phyloP scores from a whole-genome alignment of 2,113 vertebrate genomes.

The Maccullochella peelii region DNA sequence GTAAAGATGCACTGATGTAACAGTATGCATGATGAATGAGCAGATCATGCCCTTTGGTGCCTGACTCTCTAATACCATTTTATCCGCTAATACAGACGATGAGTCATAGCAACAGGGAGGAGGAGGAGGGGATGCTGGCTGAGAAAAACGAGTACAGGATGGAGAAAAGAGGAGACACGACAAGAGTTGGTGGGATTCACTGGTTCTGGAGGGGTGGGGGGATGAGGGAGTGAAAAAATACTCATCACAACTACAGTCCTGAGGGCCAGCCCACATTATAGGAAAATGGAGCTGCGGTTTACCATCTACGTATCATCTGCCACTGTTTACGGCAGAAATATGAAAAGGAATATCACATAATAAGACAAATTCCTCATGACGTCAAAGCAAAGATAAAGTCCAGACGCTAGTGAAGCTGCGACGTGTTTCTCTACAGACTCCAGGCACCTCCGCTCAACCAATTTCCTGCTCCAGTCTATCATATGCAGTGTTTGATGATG shows the following conservation, averaged over 20 bases:
- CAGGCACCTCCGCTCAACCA: not conserved
- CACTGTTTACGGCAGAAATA: constrained; percentile 14
- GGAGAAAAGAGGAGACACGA: constrained; percentile 54
- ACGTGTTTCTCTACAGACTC: constrained; percentile 1
- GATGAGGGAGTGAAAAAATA: not conserved
- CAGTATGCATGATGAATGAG: constrained; percentile 77
- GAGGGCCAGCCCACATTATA: not conserved
- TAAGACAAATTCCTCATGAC: not conserved
- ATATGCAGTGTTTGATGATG: constrained; percentile 6
- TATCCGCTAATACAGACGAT: constrained; percentile 73
- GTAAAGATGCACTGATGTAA: constrained; percentile 70
- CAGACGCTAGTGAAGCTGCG: constrained; percentile 4
- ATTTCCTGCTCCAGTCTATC: constrained; percentile 37
- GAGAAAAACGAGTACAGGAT: constrained; percentile 39
- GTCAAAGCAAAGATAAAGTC: constrained; percentile 30
- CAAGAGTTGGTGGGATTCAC: constrained; percentile 51
- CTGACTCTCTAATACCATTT: constrained; percentile 63
- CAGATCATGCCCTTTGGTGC: constrained; percentile 73
- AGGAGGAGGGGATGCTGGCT: constrained; percentile 10
- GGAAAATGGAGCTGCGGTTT: constrained; percentile 5
- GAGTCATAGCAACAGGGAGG: constrained; percentile 71
- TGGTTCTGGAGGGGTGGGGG: not conserved
- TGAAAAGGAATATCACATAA: not conserved
- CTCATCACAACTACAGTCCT: constrained; percentile 7
- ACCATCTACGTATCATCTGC: not conserved